A percentile compares a stretch with the other conserved stretches of the same genome.
phyloP scores from a whole-genome alignment of 2,113 vertebrate genomes.

The Cyprinus carpio region DNA sequence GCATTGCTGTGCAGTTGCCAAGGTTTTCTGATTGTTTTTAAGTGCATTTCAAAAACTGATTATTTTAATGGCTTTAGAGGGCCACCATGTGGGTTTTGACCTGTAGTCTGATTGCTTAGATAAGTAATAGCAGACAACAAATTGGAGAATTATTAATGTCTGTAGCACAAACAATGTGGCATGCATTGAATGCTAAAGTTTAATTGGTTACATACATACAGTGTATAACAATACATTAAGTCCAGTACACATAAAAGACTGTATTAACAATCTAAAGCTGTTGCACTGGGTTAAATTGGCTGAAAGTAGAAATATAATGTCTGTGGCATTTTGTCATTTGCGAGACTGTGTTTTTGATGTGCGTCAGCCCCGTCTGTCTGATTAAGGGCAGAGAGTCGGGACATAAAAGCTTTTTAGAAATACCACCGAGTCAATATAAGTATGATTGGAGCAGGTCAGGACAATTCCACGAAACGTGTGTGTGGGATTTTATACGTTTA shows the following conservation, averaged over 20 bases:
- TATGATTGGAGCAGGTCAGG: slow-evolving; percentile 39
- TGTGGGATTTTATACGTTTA: not conserved
- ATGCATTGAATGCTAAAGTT: not conserved
- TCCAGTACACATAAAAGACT: slow-evolving; percentile 21
- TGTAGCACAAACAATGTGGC: not conserved
- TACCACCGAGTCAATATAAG: slow-evolving; percentile 36
- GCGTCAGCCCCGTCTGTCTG: slow-evolving; percentile 53
- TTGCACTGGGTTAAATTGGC: slow-evolving; percentile 42
- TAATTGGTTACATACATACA: not conserved
- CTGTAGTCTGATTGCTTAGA: not conserved
- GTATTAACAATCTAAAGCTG: slow-evolving; percentile 32
- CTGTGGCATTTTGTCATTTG: slow-evolving; percentile 35
- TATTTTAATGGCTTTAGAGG: not conserved
- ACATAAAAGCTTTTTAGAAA: slow-evolving; percentile 56
- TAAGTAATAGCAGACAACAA: not conserved
- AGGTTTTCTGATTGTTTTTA: not conserved
- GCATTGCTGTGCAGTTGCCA: not conserved
- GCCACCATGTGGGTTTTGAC: not conserved
- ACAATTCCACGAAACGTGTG: slow-evolving; percentile 49
- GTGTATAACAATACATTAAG: slow-evolving; percentile 26
- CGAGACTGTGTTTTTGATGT: slow-evolving; percentile 49
- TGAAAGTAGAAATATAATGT: slow-evolving; percentile 47
- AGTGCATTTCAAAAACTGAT: not conserved
- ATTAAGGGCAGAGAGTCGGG: slow-evolving; percentile 44
- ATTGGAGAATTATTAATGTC: not conserved